phyloP scores from a whole-genome alignment of 2,888 invertebrate genomes.

The Exephanes ischioxanthus region DNA sequence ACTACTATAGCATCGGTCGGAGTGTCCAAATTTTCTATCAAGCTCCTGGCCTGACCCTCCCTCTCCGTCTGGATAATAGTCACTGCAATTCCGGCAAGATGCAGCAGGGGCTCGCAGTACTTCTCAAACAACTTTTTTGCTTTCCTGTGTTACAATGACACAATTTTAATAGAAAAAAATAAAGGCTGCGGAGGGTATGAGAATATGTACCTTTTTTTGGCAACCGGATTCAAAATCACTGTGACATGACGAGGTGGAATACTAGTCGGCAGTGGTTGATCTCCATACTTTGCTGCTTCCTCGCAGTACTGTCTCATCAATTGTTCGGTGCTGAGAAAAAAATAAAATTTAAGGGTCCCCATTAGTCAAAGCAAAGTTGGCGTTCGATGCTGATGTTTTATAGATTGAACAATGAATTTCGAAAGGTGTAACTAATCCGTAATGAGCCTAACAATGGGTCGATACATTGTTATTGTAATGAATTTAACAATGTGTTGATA shows the following conservation, averaged over 20 bases:
- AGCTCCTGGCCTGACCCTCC: slow-evolving; percentile 94
- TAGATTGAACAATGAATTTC: background rate
- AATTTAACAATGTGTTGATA: background rate
- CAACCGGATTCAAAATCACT: slow-evolving; percentile 96
- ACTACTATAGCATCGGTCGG: slow-evolving; percentile 94
- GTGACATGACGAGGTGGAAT: slow-evolving; percentile 91
- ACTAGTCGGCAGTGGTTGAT: slow-evolving; percentile 87
- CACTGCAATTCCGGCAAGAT: slow-evolving; percentile 94
- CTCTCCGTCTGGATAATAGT: slow-evolving; percentile 93
- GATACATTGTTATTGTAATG: too few species aligned
- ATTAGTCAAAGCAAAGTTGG: background rate
- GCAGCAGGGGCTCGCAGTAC: slow-evolving; percentile 96
- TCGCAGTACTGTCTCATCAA: slow-evolving; percentile 93
- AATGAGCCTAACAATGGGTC: background rate
- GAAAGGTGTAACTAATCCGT: background rate
- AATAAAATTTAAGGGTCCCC: background rate
- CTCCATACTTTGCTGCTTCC: slow-evolving; percentile 91
- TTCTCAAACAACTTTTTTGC: slow-evolving; percentile 90
- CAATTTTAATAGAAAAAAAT: slow-evolving; percentile 31
- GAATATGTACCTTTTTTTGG: slow-evolving; percentile 91
- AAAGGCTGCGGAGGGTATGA: slow-evolving; percentile 80
- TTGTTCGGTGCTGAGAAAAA: slow-evolving; percentile 88
- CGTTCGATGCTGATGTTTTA: background rate
- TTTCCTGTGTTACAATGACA: slow-evolving; percentile 84
- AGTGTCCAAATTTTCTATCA: slow-evolving; percentile 91